Evolutionary conservation across 2,113 vertebrate species (phyloP), one percentile per base, ranked within the genome.

Genomic region (Chionodraco myersi): DNA sequence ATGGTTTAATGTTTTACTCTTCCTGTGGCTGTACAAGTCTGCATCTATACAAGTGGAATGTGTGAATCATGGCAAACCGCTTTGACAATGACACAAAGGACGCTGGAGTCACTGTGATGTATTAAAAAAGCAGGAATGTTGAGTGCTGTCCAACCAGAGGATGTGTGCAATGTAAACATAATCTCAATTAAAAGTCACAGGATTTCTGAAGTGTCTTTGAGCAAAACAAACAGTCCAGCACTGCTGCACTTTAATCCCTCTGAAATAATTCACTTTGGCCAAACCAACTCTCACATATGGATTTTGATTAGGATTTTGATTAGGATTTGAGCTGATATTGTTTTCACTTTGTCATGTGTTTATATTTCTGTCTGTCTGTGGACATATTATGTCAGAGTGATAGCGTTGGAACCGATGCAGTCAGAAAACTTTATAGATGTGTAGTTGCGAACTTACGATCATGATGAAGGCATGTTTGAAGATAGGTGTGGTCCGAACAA

Each of bases 1-100:
- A 47, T 12, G 57, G 82, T 82, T 92, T 90, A 91, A 92, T 91
- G 70, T 88, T 92, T 92, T 64, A 91, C 87, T 74, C 48, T 14
- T 58, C 53, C 6, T 34, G 13, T 30, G 56, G 57, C 72, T 57
- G 54, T 83, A 54, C 86, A 79, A 78, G 70, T 76, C 36, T 79
- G 72, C 9, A 69, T 86, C 58, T 54, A 62, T 64, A 26, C 57
- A 16, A 75, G 72, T 59, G 85, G 89, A 91, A 92, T 90, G 85
- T 79, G 66, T 85, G 81, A 92, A 78, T 78, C 85, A 82, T 60
- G 60, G 41, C 0, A 4, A 41, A 67, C 23, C 48, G 60, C 45
- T 64, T 68, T 18, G 48, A 82, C n/a, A 65, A 63, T 61, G 69
- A 63, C 67, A 53, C 47, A 81, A 75, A 76, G 63, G 73, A 82